Evolutionary conservation across 2,888 invertebrate species (phyloP).

Genomic region (Dermolepida albohirtum): DNA sequence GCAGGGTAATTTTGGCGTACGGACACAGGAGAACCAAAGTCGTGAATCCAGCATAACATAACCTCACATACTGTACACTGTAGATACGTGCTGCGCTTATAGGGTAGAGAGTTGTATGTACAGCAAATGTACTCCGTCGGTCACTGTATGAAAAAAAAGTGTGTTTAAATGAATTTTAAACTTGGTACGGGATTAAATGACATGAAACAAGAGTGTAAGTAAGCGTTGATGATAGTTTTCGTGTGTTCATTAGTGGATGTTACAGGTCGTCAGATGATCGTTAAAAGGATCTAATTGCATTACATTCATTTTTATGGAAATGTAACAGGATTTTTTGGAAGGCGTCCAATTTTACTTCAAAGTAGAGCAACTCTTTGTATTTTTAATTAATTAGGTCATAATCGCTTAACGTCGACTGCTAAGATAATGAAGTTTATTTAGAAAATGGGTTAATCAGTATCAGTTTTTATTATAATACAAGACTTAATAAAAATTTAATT

Average conservation of each 20-base stretch:
- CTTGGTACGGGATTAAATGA: constrained; percentile 25
- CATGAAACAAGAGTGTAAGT: constrained; percentile 5
- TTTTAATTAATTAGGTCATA: too few relatives aligned
- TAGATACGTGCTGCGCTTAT: background rate
- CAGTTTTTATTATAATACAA: too few relatives aligned
- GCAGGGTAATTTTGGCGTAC: constrained; percentile 12
- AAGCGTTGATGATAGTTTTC: constrained; percentile 17
- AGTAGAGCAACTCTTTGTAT: too few relatives aligned
- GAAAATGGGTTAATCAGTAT: too few relatives aligned
- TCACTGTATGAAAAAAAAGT: constrained; percentile 9
- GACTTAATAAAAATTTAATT: too few relatives aligned
- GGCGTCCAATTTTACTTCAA: too few relatives aligned
- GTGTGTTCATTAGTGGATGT: constrained; percentile 12
- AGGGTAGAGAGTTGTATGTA: background rate
- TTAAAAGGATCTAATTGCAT: constrained; percentile 13
- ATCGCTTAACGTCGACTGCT: too few relatives aligned
- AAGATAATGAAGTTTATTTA: too few relatives aligned
- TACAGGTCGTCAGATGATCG: background rate
- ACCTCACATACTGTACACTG: background rate
- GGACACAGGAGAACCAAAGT: constrained; percentile 1
- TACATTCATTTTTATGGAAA: too few relatives aligned
- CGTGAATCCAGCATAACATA: constrained; percentile 5
- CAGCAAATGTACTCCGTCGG: background rate
- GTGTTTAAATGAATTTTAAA: constrained; percentile 35
- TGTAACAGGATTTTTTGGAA: too few relatives aligned